Percentiles rank a stretch among this genome's conserved stretches.
These are phyloP conservation scores for Clinocottus analis DNA, from an alignment of 2,113 vertebrate genomes.

Conservation along the genomic window DNA sequence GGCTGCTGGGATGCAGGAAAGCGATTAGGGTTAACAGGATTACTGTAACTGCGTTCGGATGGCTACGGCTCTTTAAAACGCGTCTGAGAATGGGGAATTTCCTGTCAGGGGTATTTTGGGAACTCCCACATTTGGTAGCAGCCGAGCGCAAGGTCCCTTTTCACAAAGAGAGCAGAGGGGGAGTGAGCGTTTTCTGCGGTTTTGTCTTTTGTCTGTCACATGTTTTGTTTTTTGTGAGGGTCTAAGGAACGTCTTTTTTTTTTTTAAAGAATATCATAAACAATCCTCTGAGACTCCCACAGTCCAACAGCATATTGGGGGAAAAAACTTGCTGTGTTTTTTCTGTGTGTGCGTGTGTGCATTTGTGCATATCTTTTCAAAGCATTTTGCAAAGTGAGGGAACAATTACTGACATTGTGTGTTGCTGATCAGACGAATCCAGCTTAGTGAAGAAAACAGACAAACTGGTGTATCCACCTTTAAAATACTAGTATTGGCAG, in stretches of 20 bases:
- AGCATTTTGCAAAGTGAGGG: constrained; percentile 14
- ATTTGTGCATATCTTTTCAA: constrained; percentile 26
- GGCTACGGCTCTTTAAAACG: constrained; percentile 73
- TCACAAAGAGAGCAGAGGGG: constrained; percentile 19
- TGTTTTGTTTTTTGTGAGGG: constrained; percentile 34
- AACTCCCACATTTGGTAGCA: constrained; percentile 79
- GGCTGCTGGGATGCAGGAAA: constrained; percentile 73
- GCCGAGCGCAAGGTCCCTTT: constrained; percentile 42
- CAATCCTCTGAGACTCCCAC: constrained; percentile 78
- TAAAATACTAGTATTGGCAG: background rate
- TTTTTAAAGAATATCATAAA: constrained; percentile 73
- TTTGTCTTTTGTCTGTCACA: constrained; percentile 41
- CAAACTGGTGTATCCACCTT: background rate
- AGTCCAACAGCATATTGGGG: constrained; percentile 46
- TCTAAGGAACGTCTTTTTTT: constrained; percentile 54
- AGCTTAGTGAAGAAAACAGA: constrained; percentile 14
- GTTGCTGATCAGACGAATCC: constrained; percentile 14
- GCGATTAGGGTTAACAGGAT: constrained; percentile 82
- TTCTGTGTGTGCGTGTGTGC: constrained; percentile 35
- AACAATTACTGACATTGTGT: constrained; percentile 27
- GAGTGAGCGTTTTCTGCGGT: constrained; percentile 22
- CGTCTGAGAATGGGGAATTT: constrained; percentile 83
- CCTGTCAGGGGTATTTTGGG: constrained; percentile 82
- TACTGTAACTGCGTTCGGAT: constrained; percentile 77
- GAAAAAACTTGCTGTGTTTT: constrained; percentile 49